These are phyloP conservation scores for Diplosoma virens DNA, from an alignment of 23 tunicate genomes.

Conservation along the genomic window DNA sequence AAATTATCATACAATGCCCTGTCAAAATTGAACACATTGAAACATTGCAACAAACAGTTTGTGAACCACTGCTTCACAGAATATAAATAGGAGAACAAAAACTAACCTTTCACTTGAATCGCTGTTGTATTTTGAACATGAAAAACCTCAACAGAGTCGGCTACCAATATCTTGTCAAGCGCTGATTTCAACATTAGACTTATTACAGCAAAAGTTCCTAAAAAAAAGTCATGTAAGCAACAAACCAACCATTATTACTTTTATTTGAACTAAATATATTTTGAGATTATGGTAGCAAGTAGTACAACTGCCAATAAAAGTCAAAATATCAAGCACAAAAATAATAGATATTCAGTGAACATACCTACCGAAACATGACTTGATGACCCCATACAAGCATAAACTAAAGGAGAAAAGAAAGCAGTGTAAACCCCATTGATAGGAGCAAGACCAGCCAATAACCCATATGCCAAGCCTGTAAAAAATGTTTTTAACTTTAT, in stretches of 20 bases:
- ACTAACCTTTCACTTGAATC: no score
- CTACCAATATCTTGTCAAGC: conserved; percentile 33
- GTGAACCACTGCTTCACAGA: no score
- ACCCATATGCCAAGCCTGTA: conserved; percentile 86
- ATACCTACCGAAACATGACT: conserved; percentile 79
- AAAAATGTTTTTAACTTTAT: background rate
- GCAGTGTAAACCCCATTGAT: conserved; percentile 94
- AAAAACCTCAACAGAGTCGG: background rate
- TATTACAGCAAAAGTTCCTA: conserved; percentile 74
- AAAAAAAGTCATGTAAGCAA: background rate
- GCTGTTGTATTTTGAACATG: no score
- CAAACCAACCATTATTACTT: no score
- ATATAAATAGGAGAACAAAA: no score
- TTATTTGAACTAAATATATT: no score
- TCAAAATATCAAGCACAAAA: no score
- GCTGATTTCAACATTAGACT: conserved; percentile 78
- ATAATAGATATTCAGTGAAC: background rate
- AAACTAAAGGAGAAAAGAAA: conserved; percentile 69
- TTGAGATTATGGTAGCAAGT: no score
- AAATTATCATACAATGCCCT: no score
- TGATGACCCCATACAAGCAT: conserved; percentile 65
- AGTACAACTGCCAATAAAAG: no score
- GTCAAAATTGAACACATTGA: no score
- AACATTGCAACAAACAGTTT: no score
- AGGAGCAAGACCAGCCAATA: conserved; percentile 81